phyloP scores from a whole-genome alignment of 2,113 vertebrate species.

The Gymnobelideus leadbeateri region DNA sequence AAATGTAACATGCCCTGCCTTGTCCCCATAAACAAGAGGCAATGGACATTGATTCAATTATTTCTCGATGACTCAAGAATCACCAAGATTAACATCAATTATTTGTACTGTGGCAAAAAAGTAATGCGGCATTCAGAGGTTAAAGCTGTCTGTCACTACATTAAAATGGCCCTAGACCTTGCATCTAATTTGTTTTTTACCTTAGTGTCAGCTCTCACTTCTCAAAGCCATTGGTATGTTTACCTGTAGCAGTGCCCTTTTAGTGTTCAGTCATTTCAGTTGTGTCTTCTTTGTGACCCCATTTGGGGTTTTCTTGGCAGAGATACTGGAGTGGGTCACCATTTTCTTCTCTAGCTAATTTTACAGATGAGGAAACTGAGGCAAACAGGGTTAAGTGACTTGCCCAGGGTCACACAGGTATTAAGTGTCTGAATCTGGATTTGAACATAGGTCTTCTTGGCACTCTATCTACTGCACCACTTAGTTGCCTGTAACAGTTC shows the following conservation, averaged over 20 bases:
- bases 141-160: not conserved
- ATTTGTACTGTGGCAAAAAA: not conserved
- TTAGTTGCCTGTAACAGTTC: not conserved
- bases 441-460: not conserved
- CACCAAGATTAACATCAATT: not conserved
- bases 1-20: not conserved
- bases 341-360: not conserved
- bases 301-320: not conserved
- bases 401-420: no score
- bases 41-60: not conserved
- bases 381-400: not conserved
- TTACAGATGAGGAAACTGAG: not conserved
- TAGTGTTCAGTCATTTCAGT: not conserved
- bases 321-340: no score
- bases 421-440: not conserved
- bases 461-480: not conserved
- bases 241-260: not conserved
- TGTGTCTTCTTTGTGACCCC: not conserved
- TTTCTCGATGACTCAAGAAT: not conserved
- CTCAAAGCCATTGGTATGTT: not conserved
- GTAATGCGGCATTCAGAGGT: not conserved
- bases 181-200: not conserved
- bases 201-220: not conserved
- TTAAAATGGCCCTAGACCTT: not conserved
- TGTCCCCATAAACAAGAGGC: not conserved